Conservation (phyloP, 2,888 invertebrate genomes). For the Norana najaformis region DNA sequence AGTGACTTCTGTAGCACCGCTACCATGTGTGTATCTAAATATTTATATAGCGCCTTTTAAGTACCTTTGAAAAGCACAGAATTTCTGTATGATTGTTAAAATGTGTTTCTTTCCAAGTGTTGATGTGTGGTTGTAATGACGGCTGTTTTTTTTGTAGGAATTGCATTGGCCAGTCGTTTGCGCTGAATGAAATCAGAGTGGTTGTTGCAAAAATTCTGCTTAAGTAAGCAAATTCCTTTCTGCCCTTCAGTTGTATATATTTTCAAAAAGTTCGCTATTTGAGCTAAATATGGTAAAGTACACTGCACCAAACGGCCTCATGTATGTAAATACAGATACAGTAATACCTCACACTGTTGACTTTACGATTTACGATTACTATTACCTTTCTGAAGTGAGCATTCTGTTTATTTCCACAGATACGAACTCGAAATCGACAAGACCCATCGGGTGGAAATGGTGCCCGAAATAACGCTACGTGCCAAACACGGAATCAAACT, state of each 20-base stretch:
- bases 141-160: conserved; percentile 45
- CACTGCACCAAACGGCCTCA: no score
- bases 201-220: conserved; percentile 49
- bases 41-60: background rate
- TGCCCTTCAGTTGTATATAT: no score
- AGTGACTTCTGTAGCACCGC: no score
- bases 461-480: conserved; percentile 48
- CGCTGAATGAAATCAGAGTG: conserved; percentile 55
- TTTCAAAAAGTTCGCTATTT: no score
- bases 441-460: conserved; percentile 41
- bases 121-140: background rate
- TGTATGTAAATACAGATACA: no score
- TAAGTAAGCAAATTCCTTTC: conserved; percentile 41
- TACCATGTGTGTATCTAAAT: background rate
- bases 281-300: no score
- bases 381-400: background rate
- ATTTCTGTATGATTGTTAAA: background rate
- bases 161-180: conserved; percentile 57
- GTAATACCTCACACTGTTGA: no score
- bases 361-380: no score
- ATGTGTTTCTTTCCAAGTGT: background rate
- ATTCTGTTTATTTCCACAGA: conserved; percentile 24
- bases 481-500: conserved; percentile 46
- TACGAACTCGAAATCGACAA: conserved; percentile 46
- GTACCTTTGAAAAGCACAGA: background rate